Conservation (phyloP, 1,140 invertebrate genomes). For the Leptinotarsa defecta region DNA sequence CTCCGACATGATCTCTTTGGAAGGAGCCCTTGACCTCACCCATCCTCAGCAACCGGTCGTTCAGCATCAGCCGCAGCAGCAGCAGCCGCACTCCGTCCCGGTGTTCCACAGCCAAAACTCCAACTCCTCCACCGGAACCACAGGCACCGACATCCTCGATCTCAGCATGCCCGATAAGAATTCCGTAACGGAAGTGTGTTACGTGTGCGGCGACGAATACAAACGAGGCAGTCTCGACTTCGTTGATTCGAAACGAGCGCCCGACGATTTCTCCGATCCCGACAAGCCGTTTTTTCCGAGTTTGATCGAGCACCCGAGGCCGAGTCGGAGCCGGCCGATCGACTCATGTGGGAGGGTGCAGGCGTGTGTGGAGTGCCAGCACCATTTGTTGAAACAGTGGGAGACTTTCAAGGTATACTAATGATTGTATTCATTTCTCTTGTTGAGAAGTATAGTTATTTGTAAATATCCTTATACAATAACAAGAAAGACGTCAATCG, state of each 20-base stretch:
- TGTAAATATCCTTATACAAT: no score
- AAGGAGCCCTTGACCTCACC: slow-evolving; percentile 70
- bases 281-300: slow-evolving; percentile 81
- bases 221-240: slow-evolving; percentile 74
- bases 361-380: slow-evolving; percentile 79
- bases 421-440: no score
- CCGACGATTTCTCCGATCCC: slow-evolving; percentile 45
- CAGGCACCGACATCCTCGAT: slow-evolving; percentile 75
- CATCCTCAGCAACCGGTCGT: slow-evolving; percentile 50
- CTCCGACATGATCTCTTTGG: slow-evolving; percentile 39
- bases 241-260: slow-evolving; percentile 65
- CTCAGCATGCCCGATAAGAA: slow-evolving; percentile 91
- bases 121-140: slow-evolving; percentile 47
- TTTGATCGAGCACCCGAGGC: slow-evolving; percentile 80
- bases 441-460: no score
- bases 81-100: slow-evolving; percentile 13
- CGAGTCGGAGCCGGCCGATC: slow-evolving; percentile 80
- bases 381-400: slow-evolving; percentile 84
- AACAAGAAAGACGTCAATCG: no score
- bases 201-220: slow-evolving; percentile 87
- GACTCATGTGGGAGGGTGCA: slow-evolving; percentile 79
- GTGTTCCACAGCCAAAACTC: slow-evolving; percentile 55
- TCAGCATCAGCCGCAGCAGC: slow-evolving; percentile 23
- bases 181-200: slow-evolving; percentile 84
- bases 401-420: slow-evolving; percentile 62